phyloP scores from a whole-genome alignment of 2,113 vertebrate genomes.

The Campylomormyrus numenius region DNA sequence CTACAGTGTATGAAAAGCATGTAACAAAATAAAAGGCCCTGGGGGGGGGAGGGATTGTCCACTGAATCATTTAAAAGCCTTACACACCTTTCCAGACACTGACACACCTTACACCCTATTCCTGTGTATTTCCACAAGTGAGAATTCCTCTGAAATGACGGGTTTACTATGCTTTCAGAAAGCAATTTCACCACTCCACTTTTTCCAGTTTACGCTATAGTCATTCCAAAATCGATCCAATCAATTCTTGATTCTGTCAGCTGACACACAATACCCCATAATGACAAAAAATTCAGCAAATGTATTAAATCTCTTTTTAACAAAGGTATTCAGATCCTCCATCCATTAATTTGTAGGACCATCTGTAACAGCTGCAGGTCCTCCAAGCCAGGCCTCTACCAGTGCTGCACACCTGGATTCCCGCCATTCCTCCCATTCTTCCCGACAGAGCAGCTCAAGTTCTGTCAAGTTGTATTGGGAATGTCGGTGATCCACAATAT shows the following conservation, averaged over 20 bases:
- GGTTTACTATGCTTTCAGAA: background rate
- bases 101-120: background rate
- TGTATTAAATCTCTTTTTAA: background rate
- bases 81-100: background rate
- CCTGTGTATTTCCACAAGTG: background rate
- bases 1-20: background rate
- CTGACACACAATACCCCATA: background rate
- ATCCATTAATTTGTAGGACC: background rate
- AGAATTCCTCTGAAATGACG: background rate
- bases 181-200: background rate
- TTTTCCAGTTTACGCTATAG: background rate
- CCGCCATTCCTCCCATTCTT: background rate
- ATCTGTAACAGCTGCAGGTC: background rate
- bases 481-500: background rate
- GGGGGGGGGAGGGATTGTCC: background rate
- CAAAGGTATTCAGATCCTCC: background rate
- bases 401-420: background rate
- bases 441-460: background rate
- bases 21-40: background rate
- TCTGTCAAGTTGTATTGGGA: background rate
- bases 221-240: background rate
- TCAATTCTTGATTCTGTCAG: background rate
- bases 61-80: background rate
- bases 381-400: background rate
- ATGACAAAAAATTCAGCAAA: background rate